Base-by-base conservation (phyloP, 2,113 vertebrate genomes). In the Dipodomys merriami region DNA sequence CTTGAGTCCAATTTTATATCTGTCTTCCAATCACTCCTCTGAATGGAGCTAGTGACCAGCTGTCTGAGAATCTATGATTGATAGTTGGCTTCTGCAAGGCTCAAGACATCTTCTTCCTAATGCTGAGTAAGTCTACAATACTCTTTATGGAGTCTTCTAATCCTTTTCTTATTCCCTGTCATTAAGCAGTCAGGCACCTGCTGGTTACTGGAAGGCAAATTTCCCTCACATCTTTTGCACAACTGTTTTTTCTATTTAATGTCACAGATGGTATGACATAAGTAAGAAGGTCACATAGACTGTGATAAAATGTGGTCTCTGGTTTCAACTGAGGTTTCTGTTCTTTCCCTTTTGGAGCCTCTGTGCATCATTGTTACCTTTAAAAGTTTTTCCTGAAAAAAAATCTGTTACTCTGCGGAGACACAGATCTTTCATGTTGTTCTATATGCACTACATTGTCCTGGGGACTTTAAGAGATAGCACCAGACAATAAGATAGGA, bases 1-100 rank as follows among this genome's bases (percentile, higher is more conserved):
- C 15, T 57, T 57, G 35, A 86, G 57, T 44, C 27, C 30, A 49
- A 25, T 91, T 86, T 97, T 95, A 29, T 86, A 46, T 89, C 18
- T 72, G 9, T 44, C 6, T 73, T 67, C 22, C 62, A 72, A 62
- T 44, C 62, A 64, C 87, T 91, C 35, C 27, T 84, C 29, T 68
- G 35, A 78, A 39, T 78, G 27, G 77, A 62, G 18, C 60, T 35
- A 67, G 73, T 72, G 77, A 87, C n/a, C 57, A 82, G 73, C 25
- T 94, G 44, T 86, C 80, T 74, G n/a, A 84, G 39, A 46, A 84
- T 64, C n/a, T 86, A 7, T 73, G 77, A 91, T 15, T 44, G 53
- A 93, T 53, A 7, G 10, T 60, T 89, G 77, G 12, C 13, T 44
- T 81, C 78, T 65, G 8, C 6, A 6, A 79, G 81, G 15, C 64